These are phyloP conservation scores for Synodontis membranacea DNA, from an alignment of 2,113 vertebrate species.

Conservation along the genomic window DNA sequence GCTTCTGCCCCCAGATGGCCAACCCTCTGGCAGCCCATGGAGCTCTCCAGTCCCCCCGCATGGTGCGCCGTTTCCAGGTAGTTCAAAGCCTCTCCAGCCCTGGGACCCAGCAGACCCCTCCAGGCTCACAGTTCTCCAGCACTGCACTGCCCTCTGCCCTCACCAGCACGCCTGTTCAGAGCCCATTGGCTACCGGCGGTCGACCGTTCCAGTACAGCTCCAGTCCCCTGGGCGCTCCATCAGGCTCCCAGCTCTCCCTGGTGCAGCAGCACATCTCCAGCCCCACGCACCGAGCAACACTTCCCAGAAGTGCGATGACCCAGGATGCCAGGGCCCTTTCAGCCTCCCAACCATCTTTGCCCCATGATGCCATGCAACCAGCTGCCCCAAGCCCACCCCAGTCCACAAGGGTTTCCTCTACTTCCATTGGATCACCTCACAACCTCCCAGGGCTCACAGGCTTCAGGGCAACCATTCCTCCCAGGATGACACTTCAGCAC, in stretches of 20 bases:
- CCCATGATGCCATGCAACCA: constrained; percentile 75
- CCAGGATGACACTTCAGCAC: constrained; percentile 76
- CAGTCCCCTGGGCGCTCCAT: constrained; percentile 64
- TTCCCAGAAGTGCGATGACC: constrained; percentile 83
- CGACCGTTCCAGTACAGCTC: constrained; percentile 82
- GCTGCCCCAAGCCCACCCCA: constrained; percentile 76
- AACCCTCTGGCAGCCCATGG: constrained; percentile 79
- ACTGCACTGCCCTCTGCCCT: constrained; percentile 72
- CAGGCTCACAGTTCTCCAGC: constrained; percentile 63
- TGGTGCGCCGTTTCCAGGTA: constrained; percentile 84
- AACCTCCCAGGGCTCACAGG: constrained; percentile 54
- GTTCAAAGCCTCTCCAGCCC: constrained; percentile 79
- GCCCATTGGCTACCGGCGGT: constrained; percentile 72
- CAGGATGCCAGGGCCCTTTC: constrained; percentile 88
- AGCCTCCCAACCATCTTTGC: constrained; percentile 90
- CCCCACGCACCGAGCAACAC: constrained; percentile 75
- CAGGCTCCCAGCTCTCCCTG: constrained; percentile 86
- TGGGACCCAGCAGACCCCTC: constrained; percentile 58
- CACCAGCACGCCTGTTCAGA: constrained; percentile 79
- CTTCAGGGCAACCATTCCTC: constrained; percentile 65
- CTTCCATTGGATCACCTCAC: constrained; percentile 75
- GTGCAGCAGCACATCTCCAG: constrained; percentile 75
- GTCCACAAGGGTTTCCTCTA: constrained; percentile 76
- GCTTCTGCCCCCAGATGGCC: constrained; percentile 89
- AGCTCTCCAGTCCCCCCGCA: constrained; percentile 83